phyloP scores from a whole-genome alignment of 2,113 vertebrate genomes.

The Oryzias woworae region DNA sequence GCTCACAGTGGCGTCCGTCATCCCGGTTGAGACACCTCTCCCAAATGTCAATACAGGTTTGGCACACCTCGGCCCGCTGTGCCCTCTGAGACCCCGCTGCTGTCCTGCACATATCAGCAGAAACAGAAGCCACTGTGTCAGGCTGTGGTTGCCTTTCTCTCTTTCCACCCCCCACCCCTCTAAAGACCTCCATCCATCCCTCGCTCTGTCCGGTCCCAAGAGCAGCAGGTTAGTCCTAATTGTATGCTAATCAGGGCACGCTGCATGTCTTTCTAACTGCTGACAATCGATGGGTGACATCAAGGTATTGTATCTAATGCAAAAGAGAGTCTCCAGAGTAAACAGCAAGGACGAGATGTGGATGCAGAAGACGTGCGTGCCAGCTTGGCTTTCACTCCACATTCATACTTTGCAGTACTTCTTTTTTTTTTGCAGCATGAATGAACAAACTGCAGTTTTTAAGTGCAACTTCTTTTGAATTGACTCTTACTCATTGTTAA shows the following conservation, averaged over 20 bases:
- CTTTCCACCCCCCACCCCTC: constrained; percentile 28
- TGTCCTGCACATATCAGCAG: constrained; percentile 72
- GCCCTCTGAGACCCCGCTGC: constrained; percentile 58
- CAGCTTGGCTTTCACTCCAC: constrained; percentile 1
- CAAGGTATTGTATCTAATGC: constrained; percentile 57
- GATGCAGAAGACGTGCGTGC: constrained; percentile 33
- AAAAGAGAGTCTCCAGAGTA: constrained; percentile 58
- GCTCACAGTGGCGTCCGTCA: constrained; percentile 58
- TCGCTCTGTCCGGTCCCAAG: constrained; percentile 61
- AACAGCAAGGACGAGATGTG: constrained; percentile 53
- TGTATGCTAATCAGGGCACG: constrained; percentile 73
- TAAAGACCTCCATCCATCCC: constrained; percentile 54
- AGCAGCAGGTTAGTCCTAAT: constrained; percentile 75
- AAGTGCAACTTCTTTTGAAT: constrained; percentile 18
- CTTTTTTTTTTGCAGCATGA: constrained; percentile 2
- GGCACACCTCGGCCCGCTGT: constrained; percentile 66
- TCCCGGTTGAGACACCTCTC: constrained; percentile 54
- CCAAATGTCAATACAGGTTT: constrained; percentile 73
- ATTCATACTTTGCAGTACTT: constrained; percentile 4
- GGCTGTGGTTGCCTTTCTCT: constrained; percentile 36
- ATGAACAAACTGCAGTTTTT: constrained; percentile 7
- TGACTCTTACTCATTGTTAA: constrained; percentile 18
- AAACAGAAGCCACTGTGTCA: constrained; percentile 71
- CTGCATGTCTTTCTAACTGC: constrained; percentile 40
- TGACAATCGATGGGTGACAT: constrained; percentile 68